phyloP scores from a whole-genome alignment of 1,140 invertebrate genomes.

The Schlechtendalia chinensis region DNA sequence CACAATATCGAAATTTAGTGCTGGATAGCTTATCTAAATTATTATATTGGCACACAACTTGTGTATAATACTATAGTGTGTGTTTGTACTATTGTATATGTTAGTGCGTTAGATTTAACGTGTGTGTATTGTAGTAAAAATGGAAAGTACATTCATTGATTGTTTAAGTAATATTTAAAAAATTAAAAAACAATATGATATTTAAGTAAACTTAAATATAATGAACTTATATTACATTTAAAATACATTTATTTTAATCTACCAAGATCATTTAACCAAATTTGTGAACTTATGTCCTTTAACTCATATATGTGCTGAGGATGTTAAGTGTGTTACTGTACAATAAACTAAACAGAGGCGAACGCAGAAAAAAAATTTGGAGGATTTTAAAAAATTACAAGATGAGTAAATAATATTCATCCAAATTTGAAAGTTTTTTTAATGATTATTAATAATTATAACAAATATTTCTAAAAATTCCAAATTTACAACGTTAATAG shows the following conservation, averaged over 20 bases:
- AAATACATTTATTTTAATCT: neutral
- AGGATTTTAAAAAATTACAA: too few species aligned
- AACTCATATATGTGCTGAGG: neutral
- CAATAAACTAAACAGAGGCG: too few species aligned
- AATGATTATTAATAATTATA: too few species aligned
- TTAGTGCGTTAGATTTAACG: neutral
- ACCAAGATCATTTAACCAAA: neutral
- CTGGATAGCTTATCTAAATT: neutral
- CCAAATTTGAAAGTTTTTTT: too few species aligned
- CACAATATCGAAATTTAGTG: too few species aligned
- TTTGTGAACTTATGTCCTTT: neutral
- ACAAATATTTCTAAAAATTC: neutral
- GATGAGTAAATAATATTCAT: too few species aligned
- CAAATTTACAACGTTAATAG: neutral
- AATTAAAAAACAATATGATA: too few species aligned
- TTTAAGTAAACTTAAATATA: neutral
- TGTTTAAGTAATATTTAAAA: too few species aligned
- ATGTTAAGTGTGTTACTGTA: neutral
- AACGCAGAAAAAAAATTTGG: too few species aligned
- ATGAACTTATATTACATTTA: neutral
- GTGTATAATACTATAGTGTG: neutral
- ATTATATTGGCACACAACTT: neutral
- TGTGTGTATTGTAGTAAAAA: too few species aligned
- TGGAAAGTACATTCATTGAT: too few species aligned
- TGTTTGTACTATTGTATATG: neutral